Evolutionary conservation across 2,113 vertebrate species (phyloP).

Genomic region (Cottus gobio): DNA sequence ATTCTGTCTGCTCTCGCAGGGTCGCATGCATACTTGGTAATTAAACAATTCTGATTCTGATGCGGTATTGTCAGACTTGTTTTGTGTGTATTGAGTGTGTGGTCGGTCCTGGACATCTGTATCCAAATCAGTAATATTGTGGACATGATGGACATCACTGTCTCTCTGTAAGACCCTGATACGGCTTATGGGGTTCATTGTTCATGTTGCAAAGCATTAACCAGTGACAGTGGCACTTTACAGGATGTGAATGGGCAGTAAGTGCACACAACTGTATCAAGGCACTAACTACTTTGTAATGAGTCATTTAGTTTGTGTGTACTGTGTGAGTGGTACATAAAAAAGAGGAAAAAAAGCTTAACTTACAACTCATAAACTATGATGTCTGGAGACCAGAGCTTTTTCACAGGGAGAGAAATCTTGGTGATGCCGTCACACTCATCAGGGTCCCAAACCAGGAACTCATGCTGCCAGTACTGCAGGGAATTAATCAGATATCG

Average conservation of each 20-base stretch:
- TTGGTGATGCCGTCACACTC: constrained; percentile 78
- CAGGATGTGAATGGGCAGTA: background rate
- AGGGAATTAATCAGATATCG: background rate
- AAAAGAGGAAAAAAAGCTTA: background rate
- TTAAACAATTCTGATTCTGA: too few relatives aligned
- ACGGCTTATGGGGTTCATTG: background rate
- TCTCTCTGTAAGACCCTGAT: background rate
- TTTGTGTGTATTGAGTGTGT: too few relatives aligned
- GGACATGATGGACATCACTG: background rate
- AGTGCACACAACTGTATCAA: background rate
- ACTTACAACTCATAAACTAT: constrained; percentile 86
- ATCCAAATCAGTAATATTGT: too few relatives aligned
- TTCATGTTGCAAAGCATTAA: background rate
- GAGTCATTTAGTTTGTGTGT: background rate
- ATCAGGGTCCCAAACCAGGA: constrained; percentile 84
- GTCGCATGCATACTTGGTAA: background rate
- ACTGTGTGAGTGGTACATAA: background rate
- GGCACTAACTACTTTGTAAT: background rate
- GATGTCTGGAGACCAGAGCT: constrained; percentile 87
- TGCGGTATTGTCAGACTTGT: background rate
- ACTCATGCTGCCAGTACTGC: constrained; percentile 86
- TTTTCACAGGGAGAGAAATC: constrained; percentile 82
- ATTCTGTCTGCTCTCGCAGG: background rate
- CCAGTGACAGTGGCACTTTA: background rate
- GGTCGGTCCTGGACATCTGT: too few relatives aligned